A percentile compares a stretch with the other conserved stretches of the same genome.
Evolutionary conservation across 2,113 vertebrate species (phyloP).

Genomic region (Epinephelus cyanopodus): DNA sequence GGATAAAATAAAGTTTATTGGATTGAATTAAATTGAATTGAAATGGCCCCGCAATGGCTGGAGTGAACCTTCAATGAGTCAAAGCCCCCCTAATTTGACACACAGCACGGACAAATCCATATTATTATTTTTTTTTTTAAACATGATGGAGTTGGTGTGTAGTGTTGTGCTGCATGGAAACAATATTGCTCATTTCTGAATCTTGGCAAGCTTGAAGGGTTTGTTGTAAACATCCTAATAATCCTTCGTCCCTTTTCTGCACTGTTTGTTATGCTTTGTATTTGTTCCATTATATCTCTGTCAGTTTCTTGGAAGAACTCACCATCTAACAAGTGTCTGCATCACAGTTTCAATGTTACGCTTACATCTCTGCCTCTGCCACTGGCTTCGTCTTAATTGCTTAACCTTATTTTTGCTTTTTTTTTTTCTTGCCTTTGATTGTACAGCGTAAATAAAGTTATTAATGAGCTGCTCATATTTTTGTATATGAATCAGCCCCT

Average conservation of each 20-base stretch:
- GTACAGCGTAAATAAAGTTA: neutral
- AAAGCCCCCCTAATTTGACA: slow-evolving; percentile 61
- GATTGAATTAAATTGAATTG: slow-evolving; percentile 73
- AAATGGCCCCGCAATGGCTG: slow-evolving; percentile 64
- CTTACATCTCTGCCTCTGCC: neutral
- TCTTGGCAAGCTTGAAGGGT: slow-evolving; percentile 29
- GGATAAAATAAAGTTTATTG: slow-evolving; percentile 76
- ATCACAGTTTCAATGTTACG: neutral
- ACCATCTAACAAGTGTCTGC: neutral
- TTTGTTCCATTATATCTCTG: neutral
- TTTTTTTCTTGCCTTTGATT: neutral
- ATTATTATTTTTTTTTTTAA: slow-evolving; percentile 44
- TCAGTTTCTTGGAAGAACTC: neutral
- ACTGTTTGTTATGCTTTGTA: neutral
- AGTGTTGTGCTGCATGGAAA: slow-evolving; percentile 26
- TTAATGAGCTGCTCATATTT: neutral
- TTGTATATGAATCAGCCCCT: neutral
- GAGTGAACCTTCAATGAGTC: slow-evolving; percentile 62
- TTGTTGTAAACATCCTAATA: neutral
- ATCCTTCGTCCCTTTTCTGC: neutral
- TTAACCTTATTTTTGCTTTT: neutral
- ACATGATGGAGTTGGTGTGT: slow-evolving; percentile 36
- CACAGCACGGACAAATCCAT: slow-evolving; percentile 58
- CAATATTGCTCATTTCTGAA: slow-evolving; percentile 27
- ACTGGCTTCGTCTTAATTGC: neutral